Conservation (phyloP, 2,113 vertebrate species). For the Oryzias melastigma region DNA sequence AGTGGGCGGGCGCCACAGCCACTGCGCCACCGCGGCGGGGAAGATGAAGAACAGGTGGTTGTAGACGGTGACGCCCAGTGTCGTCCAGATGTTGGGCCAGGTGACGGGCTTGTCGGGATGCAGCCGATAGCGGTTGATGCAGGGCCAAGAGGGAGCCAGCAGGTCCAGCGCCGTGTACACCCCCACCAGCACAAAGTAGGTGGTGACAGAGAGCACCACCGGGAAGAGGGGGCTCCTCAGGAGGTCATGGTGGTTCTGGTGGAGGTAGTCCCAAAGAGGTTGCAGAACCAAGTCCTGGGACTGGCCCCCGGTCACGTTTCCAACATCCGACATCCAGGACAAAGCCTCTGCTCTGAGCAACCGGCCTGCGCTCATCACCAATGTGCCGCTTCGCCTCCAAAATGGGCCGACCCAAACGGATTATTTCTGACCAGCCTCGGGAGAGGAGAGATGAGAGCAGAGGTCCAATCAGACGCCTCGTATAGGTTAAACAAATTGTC, state of each 20-base stretch:
- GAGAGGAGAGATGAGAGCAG: conserved; percentile 20
- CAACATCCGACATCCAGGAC: conserved; percentile 56
- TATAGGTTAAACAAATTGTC: conserved; percentile 55
- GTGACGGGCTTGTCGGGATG: conserved; percentile 71
- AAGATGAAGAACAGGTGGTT: conserved; percentile 82
- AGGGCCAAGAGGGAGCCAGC: conserved; percentile 74
- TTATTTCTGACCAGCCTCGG: conserved; percentile 27
- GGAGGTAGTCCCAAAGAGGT: conserved; percentile 78
- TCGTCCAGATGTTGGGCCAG: conserved; percentile 71
- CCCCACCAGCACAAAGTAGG: conserved; percentile 73
- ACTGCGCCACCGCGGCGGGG: conserved; percentile 77
- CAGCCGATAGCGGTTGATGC: conserved; percentile 75
- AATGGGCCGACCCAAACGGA: conserved; percentile 17
- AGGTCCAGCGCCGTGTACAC: conserved; percentile 77
- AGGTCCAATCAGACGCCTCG: conserved; percentile 43
- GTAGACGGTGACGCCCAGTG: conserved; percentile 73
- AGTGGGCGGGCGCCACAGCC: conserved; percentile 79
- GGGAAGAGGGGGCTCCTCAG: conserved; percentile 79
- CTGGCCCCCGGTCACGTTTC: conserved; percentile 61
- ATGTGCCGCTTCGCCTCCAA: conserved; percentile 12
- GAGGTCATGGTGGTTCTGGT: conserved; percentile 71
- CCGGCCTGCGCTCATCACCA: conserved; percentile 48
- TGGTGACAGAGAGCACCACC: conserved; percentile 74
- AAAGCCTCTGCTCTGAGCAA: conserved; percentile 46
- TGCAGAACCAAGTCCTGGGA: conserved; percentile 68